Evolutionary conservation across 2,888 invertebrate species (phyloP), one percentile per base, ranked within the genome.

Genomic region (Chorisops tibialis): DNA sequence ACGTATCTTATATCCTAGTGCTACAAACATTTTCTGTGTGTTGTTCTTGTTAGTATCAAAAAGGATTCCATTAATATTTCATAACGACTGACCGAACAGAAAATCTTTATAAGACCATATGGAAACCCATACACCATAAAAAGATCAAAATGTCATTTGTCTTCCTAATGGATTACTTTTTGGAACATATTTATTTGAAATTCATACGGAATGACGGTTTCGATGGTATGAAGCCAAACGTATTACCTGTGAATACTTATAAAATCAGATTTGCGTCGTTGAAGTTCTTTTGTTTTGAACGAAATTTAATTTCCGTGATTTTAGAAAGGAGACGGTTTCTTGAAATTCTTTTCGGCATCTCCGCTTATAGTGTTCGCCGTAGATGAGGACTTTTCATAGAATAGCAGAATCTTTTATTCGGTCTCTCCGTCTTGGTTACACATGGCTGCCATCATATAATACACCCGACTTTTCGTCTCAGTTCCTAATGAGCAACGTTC

Each of bases 121-220:
- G 41, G 62, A 67, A 64, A 62, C 66, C 66, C 65, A 65, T 64
- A 64, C 65, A 63, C 67, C 67, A 64, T 67, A 65, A 65, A 66
- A 59, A 66, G 66, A 67, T 67, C 67, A 67, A 67, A 67, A 67
- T 67, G 63, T 67, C 66, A 66, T 64, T 67, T 67, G 64, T 67
- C 66, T 65, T 66, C 64, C 66, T 67, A 67, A 67, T 67, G 67
- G 67, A 67, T 67, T 67, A 67, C 66, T 66, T 67, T n/a, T 67
- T 64, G 59, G 59, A 61, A 63, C 64, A 51, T 66, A n/a, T 65
- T 67, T 66, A 66, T 66, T 67, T 67, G 66, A 67, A 65, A 66
- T 65, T 65, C 64, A 63, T 66, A 67, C 62, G 67, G 66, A 64
- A 64, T 30, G 30, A 30, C 9, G 30, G 5, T 30, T 30, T 9